These are phyloP conservation scores for Acyrthosiphon pisum DNA, from an alignment of 1,140 invertebrate species.

Conservation along the genomic window DNA sequence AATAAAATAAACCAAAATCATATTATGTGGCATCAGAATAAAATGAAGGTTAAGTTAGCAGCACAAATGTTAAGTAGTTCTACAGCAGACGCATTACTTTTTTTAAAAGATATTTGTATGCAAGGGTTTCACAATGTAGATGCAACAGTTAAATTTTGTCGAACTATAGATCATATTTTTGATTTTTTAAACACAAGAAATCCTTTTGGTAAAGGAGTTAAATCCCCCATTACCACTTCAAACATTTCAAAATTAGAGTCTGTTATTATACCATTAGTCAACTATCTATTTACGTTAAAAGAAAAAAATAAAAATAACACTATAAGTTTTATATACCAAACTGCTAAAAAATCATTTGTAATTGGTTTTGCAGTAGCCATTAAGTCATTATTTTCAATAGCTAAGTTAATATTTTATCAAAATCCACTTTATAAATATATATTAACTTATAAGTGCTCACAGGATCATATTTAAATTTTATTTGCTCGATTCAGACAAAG, in stretches of 20 bases:
- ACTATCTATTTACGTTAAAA: constrained; percentile 33
- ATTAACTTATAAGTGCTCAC: background rate
- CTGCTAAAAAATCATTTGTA: constrained; percentile 13
- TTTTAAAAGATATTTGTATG: background rate
- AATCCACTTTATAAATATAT: background rate
- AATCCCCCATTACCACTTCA: background rate
- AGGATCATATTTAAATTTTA: constrained; percentile 30
- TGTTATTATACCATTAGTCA: constrained; percentile 32
- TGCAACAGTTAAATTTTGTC: constrained; percentile 19
- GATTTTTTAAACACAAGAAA: constrained; percentile 26
- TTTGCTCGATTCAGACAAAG: constrained; percentile 17
- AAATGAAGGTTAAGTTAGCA: constrained; percentile 11
- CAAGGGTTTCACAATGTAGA: background rate
- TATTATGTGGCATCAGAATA: constrained; percentile 18
- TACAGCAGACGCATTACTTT: constrained; percentile 23
- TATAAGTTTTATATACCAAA: background rate
- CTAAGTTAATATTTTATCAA: constrained; percentile 14
- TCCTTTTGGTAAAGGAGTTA: constrained; percentile 23
- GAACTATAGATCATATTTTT: background rate
- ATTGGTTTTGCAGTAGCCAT: constrained; percentile 16
- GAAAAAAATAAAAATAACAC: background rate
- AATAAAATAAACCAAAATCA: constrained; percentile 31
- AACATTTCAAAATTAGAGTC: background rate
- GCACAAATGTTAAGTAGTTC: constrained; percentile 13
- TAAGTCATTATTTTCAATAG: constrained; percentile 24